Evolutionary conservation across 2,888 invertebrate genomes (phyloP).

Genomic region (Epinotia ramella): DNA sequence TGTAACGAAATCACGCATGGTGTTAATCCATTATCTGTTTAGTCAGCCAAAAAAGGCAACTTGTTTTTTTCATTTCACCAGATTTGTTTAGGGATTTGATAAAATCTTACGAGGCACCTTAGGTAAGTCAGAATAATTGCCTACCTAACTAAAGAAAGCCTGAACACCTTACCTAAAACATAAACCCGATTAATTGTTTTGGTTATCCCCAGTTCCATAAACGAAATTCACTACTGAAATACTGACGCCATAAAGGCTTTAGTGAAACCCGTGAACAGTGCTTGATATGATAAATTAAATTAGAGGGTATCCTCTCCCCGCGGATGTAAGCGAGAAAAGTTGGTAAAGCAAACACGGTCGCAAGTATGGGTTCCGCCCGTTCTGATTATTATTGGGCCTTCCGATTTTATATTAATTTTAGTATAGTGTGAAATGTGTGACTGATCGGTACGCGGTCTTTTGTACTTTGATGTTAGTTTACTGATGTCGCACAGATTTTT

Average conservation of each 20-base stretch:
- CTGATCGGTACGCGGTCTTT: too few relatives aligned
- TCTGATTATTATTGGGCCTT: slow-evolving; percentile 18
- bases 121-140: too few relatives aligned
- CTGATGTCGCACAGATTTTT: too few relatives aligned
- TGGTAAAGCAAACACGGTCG: slow-evolving; percentile 25
- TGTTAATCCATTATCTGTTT: too few relatives aligned
- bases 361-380: slow-evolving; percentile 22
- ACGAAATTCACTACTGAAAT: not conserved
- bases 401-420: slow-evolving; percentile 17
- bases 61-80: too few relatives aligned
- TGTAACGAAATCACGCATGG: too few relatives aligned
- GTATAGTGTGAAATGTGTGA: slow-evolving; percentile 8
- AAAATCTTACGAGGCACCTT: too few relatives aligned
- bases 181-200: not conserved
- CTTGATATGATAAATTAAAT: slow-evolving; percentile 6
- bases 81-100: too few relatives aligned
- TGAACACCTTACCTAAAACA: too few relatives aligned
- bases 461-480: too few relatives aligned
- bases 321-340: slow-evolving; percentile 7
- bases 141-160: too few relatives aligned
- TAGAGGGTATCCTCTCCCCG: not conserved
- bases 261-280: slow-evolving; percentile 1
- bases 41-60: too few relatives aligned
- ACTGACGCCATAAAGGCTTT: not conserved
- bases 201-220: not conserved